phyloP scores from a whole-genome alignment of 2,113 vertebrate genomes.

The Odobenus rosmarus region DNA sequence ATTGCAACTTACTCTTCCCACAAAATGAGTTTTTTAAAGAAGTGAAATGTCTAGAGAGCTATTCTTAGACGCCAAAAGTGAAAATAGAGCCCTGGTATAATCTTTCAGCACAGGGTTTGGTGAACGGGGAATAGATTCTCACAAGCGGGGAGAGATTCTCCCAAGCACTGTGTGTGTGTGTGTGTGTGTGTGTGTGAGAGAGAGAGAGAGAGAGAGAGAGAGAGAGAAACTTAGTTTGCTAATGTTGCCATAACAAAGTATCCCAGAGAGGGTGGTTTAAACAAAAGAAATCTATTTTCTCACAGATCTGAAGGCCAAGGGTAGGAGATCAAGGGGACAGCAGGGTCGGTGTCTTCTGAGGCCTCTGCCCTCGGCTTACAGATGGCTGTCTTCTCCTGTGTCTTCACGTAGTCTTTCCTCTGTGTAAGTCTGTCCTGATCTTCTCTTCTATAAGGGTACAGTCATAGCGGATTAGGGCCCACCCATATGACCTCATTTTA shows the following conservation, averaged over 20 bases:
- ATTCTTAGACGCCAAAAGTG: neutral
- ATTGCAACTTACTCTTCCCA: neutral
- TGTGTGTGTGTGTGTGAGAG: neutral
- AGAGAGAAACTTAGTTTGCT: neutral
- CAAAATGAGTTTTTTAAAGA: neutral
- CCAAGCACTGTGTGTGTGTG: neutral
- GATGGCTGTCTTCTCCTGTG: neutral
- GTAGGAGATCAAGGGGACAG: neutral
- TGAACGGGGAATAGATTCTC: neutral
- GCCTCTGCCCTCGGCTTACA: neutral
- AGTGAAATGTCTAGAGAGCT: neutral
- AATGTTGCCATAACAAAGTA: neutral
- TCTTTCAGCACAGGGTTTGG: neutral
- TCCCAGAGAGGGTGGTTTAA: neutral
- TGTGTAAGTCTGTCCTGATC: neutral
- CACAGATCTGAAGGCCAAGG: neutral
- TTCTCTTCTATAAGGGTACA: neutral
- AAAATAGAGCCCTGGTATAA: neutral
- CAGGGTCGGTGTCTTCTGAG: too few species aligned
- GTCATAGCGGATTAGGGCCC: neutral
- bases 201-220: neutral
- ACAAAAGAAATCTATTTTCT: neutral
- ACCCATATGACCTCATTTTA: too few species aligned
- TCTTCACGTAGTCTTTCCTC: neutral
- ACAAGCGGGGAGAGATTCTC: neutral